Percentiles rank a stretch among this genome's conserved stretches.
Evolutionary conservation across 2,888 invertebrate genomes (phyloP).

Genomic region (Euzophera pinguis): DNA sequence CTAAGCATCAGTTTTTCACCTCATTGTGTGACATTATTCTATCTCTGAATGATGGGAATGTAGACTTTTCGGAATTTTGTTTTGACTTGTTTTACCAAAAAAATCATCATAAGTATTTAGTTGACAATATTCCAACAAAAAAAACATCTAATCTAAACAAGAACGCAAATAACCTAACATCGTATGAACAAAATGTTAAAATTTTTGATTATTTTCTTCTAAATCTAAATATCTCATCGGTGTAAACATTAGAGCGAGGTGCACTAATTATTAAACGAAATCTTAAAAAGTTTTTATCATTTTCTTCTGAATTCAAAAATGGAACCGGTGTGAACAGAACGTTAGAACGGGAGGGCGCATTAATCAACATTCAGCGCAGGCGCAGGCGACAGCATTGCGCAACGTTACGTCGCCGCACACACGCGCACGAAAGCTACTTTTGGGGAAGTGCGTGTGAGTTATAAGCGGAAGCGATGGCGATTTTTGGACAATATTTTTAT

Average conservation of each 20-base stretch:
- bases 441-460: constrained; percentile 31
- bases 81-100: no score
- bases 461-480: constrained; percentile 36
- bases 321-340: neutral
- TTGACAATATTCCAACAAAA: no score
- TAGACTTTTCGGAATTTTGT: no score
- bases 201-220: neutral
- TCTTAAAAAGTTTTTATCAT: neutral
- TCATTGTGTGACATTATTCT: no score
- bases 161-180: no score
- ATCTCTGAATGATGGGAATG: no score
- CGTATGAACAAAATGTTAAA: neutral
- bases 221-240: no score
- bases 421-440: constrained; percentile 44
- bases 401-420: constrained; percentile 32
- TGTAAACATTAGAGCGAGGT: neutral
- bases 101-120: no score
- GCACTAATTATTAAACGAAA: no score
- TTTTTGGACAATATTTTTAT: neutral
- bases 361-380: constrained; percentile 38
- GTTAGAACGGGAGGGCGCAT: constrained; percentile 3
- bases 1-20: no score
- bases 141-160: no score
- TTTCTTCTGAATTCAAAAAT: neutral
- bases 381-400: constrained; percentile 35